phyloP scores from a whole-genome alignment of 2,888 invertebrate genomes.

The Dioctria linearis region DNA sequence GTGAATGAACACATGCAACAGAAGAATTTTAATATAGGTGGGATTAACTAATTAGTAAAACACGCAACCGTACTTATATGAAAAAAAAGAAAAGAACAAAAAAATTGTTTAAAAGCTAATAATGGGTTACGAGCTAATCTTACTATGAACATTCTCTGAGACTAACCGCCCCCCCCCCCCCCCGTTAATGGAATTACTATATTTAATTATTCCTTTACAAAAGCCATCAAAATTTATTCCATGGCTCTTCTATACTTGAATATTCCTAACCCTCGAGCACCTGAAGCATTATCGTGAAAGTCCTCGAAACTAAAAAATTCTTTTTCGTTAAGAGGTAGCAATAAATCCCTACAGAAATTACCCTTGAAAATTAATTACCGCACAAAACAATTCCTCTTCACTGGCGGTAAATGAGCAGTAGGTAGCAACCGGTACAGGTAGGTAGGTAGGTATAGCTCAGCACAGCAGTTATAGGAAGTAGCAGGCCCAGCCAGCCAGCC shows the following conservation, averaged over 20 bases:
- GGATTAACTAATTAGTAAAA: conserved; percentile 12
- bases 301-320: conserved; percentile 43
- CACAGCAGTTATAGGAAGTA: too few species aligned
- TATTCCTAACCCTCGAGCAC: conserved; percentile 26
- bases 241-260: background rate
- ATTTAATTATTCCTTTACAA: background rate
- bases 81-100: background rate
- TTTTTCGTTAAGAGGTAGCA: conserved; percentile 23
- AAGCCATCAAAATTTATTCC: background rate
- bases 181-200: background rate
- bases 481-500: too few species aligned
- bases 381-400: conserved; percentile 44
- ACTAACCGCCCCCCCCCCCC: too few species aligned
- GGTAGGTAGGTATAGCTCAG: too few species aligned
- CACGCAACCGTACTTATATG: background rate
- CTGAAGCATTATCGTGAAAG: conserved; percentile 46
- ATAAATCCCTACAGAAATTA: conserved; percentile 44
- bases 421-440: too few species aligned
- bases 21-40: background rate
- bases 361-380: conserved; percentile 52
- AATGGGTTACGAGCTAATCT: too few species aligned
- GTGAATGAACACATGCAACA: conserved; percentile 19
- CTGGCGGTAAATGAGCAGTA: conserved; percentile 23
- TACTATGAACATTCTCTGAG: too few species aligned
- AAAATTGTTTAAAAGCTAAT: too few species aligned